Base-by-base conservation (phyloP, 2,797 vertebrate genomes). In the Chiloscyllium punctatum region DNA sequence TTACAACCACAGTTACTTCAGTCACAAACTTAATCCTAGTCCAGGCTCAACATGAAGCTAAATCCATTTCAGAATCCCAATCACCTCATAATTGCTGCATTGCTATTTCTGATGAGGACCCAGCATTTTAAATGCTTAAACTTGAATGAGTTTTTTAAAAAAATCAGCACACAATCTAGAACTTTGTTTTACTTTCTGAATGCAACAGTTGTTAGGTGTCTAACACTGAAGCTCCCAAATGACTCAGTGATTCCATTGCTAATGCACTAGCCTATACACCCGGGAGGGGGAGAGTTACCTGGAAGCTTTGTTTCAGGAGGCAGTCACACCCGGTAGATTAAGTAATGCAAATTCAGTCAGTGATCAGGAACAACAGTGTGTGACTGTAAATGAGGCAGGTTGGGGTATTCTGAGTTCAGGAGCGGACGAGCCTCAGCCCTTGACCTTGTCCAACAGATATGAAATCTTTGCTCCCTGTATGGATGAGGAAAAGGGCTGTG, bases 111-210 rank as follows among this genome's bases (percentile, higher is more conserved):
- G 37, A 69, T 37, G 4, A 18, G 37, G 90, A 68, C 68, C 7
- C 90, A 92, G 66, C 62, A 92, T 69, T 92, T 92, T 8, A 69
- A 92, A 68, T 91, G 88, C 57, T 66, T 33, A 66, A 91, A 62
- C 57, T 91, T 66, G 66, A 91, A 91, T 91, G 37, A 37, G 66
- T 1, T 8, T 25, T 57, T 66, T 21, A 9, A 23, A 48, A 68
- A 66, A 21, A 66, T 66, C 90, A 69, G 68, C 37, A 9, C 11
- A 68, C 62, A 92, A 92, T 69, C 66, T 23, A 91, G 8, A 92
- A 69, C 90, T 92, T 92, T 92, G 90, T 92, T 69, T 42, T 68
- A 92, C 62, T 21, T 92, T 92, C 90, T 69, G 62, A 92, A 92
- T 27, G 62, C n/a, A 92, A 42, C 90, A 92, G 62, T 92, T 92